Base-by-base conservation (phyloP, 2,797 vertebrate genomes). In the Poeciliopsis presidionis region DNA sequence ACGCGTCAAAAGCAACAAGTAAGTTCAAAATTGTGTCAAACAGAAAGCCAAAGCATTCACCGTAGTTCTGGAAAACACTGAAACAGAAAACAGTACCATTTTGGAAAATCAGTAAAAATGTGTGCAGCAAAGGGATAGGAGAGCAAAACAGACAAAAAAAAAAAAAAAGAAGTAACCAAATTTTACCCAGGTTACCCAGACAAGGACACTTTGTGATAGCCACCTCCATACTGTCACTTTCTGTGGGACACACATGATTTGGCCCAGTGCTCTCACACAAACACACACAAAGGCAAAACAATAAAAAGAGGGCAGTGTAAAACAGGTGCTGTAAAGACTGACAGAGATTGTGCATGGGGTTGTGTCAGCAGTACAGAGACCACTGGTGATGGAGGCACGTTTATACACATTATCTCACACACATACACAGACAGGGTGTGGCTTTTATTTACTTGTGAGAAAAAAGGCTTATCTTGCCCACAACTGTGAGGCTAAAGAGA, bases 401-500 rank as follows among this genome's bases (percentile, higher is more conserved):
- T 83, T 25, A 76, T 12, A 75, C 63, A 76, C 80, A 74, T 49
- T 1, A 49, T 80, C 77, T 78, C 63, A 63, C 79, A 78, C 74
- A 77, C 76, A 70, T 80, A 81, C 74, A 77, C 76, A 57, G 78
- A 81, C 61, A 83, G 91, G 93, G 90, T 92, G 90, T 92, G 92
- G 90, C 83, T 91, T 92, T 82, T 93, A 89, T 94, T 91, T 90
- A 93, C 90, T 93, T 90, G 92, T 81, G 86, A 91, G 92, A 87
- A 92, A 91, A 91, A 88, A 90, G 49, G 91, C 91, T 94, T 94
- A 94, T 93, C 91, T 90, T n/a, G 61, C 83, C 90, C 83, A 80
- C 92, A 90, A 89, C 95, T 96, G 95, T 93, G 95, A 95, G 94
- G 94, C 91, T 95, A 95, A 95, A 95, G 93, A 94, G 89, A 92